Conservation (phyloP, 2,797 vertebrate species). For the Mormyrops boulengeri region DNA sequence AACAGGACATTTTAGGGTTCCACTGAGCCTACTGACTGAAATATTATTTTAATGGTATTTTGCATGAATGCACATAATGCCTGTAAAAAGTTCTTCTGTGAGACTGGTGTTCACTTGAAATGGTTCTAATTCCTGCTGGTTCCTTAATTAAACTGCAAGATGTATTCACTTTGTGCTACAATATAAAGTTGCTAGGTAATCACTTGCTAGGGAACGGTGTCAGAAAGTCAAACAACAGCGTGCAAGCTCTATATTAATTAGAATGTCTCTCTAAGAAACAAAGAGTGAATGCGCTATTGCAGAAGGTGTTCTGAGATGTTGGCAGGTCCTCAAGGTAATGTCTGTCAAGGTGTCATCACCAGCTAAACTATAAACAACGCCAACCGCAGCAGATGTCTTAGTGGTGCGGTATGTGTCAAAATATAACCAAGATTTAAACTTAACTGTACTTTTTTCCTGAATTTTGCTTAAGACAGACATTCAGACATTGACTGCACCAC, state of each 20-base stretch:
- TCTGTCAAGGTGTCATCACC: neutral
- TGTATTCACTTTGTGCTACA: neutral
- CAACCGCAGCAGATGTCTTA: neutral
- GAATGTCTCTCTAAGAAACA: neutral
- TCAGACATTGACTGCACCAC: neutral
- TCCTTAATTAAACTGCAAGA: neutral
- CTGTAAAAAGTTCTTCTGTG: neutral
- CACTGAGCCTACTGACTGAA: neutral
- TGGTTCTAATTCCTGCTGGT: neutral
- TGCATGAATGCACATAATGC: neutral
- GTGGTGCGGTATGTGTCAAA: neutral
- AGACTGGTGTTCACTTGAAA: neutral
- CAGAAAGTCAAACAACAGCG: neutral
- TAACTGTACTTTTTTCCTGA: neutral
- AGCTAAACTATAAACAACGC: neutral
- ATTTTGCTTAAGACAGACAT: neutral
- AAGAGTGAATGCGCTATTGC: neutral
- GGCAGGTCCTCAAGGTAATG: neutral
- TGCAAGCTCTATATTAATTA: neutral
- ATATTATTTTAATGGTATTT: neutral
- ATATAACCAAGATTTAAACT: conserved; percentile 1
- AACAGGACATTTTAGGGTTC: neutral
- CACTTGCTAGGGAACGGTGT: neutral
- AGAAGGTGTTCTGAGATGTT: neutral
- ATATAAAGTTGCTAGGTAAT: neutral